phyloP scores from a whole-genome alignment of 2,888 invertebrate genomes.

The Ennomos fuscantarius region DNA sequence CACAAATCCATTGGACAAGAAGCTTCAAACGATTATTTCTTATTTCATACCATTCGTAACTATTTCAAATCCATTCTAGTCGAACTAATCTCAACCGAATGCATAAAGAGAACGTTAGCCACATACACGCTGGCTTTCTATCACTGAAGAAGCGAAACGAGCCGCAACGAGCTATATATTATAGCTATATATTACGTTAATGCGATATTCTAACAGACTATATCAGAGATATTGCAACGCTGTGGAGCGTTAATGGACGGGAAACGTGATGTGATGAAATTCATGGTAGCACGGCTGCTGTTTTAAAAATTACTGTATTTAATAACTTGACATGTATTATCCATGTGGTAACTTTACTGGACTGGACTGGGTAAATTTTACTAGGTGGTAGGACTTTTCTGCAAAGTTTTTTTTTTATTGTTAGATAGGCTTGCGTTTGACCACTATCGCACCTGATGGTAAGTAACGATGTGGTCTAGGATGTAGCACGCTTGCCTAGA shows the following conservation, averaged over 20 bases:
- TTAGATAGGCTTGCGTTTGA: too few relatives aligned
- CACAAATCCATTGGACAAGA: too few relatives aligned
- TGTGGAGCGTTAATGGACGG: constrained; percentile 21
- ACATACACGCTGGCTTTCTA: constrained; percentile 21
- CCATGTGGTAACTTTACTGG: too few relatives aligned
- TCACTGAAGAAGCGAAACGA: constrained; percentile 26
- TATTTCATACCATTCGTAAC: constrained; percentile 14
- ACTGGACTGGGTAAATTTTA: too few relatives aligned
- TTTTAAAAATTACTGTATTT: not conserved
- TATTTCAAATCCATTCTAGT: constrained; percentile 26
- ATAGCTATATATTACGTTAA: constrained; percentile 32
- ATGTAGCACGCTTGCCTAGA: too few relatives aligned
- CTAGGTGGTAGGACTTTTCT: too few relatives aligned
- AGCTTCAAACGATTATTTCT: too few relatives aligned
- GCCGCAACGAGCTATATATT: constrained; percentile 25
- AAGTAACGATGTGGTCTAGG: too few relatives aligned
- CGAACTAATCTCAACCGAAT: constrained; percentile 28
- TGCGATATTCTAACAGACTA: constrained; percentile 25
- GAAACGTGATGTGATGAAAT: constrained; percentile 6
- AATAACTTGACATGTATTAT: too few relatives aligned
- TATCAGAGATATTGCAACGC: constrained; percentile 27
- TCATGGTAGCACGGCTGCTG: not conserved
- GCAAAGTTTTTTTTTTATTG: too few relatives aligned
- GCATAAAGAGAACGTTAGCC: constrained; percentile 30
- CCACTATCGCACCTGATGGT: too few relatives aligned